phyloP scores from a whole-genome alignment of 2,888 invertebrate species.

The Parthenolecanium corni region DNA sequence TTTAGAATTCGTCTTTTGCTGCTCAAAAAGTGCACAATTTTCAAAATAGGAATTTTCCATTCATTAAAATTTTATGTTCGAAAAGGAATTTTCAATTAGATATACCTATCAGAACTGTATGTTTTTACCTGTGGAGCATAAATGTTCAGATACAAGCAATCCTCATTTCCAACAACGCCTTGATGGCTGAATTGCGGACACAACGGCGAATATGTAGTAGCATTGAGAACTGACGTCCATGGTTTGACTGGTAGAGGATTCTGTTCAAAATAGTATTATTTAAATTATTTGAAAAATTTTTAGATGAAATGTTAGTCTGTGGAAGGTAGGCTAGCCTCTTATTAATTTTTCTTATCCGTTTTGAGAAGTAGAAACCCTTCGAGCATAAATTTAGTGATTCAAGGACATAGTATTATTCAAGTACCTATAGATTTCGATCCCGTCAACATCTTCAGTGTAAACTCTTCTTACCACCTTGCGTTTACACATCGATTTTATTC shows the following conservation, averaged over 20 bases:
- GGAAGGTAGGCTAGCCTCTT: too few species aligned
- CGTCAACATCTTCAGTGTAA: not conserved
- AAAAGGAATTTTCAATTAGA: not conserved
- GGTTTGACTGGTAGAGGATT: conserved; percentile 38
- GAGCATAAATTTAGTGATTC: too few species aligned
- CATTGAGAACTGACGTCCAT: conserved; percentile 41
- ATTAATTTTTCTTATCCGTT: too few species aligned
- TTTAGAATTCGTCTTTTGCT: not conserved
- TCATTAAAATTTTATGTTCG: not conserved
- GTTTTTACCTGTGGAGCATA: conserved; percentile 37
- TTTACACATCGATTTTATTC: too few species aligned
- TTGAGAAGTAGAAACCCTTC: too few species aligned
- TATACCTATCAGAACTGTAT: too few species aligned
- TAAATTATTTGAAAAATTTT: too few species aligned
- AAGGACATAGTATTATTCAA: too few species aligned
- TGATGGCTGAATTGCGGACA: conserved; percentile 38
- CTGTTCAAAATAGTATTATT: conserved; percentile 31
- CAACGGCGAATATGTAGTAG: conserved; percentile 38
- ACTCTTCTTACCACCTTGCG: too few species aligned
- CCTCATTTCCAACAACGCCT: conserved; percentile 42
- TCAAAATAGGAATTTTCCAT: not conserved
- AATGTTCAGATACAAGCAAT: conserved; percentile 46
- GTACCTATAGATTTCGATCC: too few species aligned
- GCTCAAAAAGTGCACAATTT: not conserved
- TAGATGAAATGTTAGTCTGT: too few species aligned